These are phyloP conservation scores for Sminthurides bifidus DNA, from an alignment of 1,140 invertebrate genomes.

Conservation along the genomic window DNA sequence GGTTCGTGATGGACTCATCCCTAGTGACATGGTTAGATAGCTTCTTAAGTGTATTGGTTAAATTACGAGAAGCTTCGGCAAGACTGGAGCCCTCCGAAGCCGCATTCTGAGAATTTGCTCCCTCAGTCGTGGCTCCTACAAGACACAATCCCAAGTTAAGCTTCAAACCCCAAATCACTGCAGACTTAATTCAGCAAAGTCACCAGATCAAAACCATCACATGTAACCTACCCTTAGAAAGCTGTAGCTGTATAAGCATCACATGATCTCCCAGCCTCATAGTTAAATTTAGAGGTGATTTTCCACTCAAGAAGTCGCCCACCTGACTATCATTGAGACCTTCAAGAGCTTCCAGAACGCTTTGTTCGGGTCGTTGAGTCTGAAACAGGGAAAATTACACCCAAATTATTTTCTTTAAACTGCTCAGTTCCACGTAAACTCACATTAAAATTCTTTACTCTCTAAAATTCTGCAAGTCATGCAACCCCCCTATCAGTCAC, in stretches of 20 bases:
- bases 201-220: neutral
- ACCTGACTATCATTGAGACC: constrained; percentile 86
- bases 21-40: constrained; percentile 76
- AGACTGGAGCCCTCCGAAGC: constrained; percentile 42
- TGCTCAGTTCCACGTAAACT: too few species aligned
- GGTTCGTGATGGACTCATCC: constrained; percentile 34
- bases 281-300: constrained; percentile 81
- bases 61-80: constrained; percentile 75
- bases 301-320: constrained; percentile 73
- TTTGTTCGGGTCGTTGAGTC: constrained; percentile 81
- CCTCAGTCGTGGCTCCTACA: constrained; percentile 2
- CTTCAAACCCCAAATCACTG: neutral
- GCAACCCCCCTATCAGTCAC: neutral
- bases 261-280: constrained; percentile 91
- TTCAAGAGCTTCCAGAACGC: constrained; percentile 87
- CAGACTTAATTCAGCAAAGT: neutral
- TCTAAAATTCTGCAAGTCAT: neutral
- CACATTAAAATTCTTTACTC: neutral
- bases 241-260: constrained; percentile 88
- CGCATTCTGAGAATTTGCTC: constrained; percentile 9
- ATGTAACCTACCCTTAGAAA: constrained; percentile 57
- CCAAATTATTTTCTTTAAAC: neutral
- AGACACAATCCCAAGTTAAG: neutral
- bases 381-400: constrained; percentile 41
- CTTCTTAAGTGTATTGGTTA: constrained; percentile 80